Percentiles rank a stretch among this genome's conserved stretches.
Conservation (phyloP, 92 coral and sea anemone species). For the Parazoanthus darwini region DNA sequence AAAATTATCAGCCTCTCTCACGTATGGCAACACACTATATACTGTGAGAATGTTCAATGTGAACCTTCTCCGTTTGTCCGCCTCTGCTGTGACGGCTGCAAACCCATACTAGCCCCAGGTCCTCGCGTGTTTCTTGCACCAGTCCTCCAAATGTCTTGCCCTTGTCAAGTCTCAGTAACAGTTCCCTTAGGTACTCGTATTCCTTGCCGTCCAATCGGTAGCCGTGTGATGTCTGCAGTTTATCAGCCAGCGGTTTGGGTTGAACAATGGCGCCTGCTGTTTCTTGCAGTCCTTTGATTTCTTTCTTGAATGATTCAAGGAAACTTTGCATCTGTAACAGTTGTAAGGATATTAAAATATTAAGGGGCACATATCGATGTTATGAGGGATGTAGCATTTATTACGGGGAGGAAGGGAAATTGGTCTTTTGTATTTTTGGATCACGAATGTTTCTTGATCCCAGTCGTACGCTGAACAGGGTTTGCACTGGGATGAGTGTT, state of each 20-base stretch:
- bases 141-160: slow-evolving; percentile 68
- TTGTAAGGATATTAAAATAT: too few species aligned
- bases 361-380: too few species aligned
- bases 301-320: slow-evolving; percentile 40
- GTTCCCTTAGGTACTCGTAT: slow-evolving; percentile 44
- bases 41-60: slow-evolving; percentile 17
- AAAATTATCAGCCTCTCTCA: too few species aligned
- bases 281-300: slow-evolving; percentile 48
- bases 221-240: slow-evolving; percentile 42
- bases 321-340: slow-evolving; percentile 61
- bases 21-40: background rate
- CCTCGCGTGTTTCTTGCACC: slow-evolving; percentile 64
- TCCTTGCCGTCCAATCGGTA: slow-evolving; percentile 59
- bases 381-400: too few species aligned
- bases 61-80: slow-evolving; percentile 20
- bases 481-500: too few species aligned
- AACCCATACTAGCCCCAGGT: slow-evolving; percentile 70
- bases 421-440: too few species aligned
- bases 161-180: slow-evolving; percentile 43
- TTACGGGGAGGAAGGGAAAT: too few species aligned
- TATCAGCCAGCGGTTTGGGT: slow-evolving; percentile 56
- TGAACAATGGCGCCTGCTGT: slow-evolving; percentile 51
- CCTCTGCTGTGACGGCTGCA: slow-evolving; percentile 61
- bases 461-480: too few species aligned
- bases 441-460: too few species aligned